phyloP scores from a whole-genome alignment of 2,888 invertebrate genomes.

The Sminthurides aquaticus region DNA sequence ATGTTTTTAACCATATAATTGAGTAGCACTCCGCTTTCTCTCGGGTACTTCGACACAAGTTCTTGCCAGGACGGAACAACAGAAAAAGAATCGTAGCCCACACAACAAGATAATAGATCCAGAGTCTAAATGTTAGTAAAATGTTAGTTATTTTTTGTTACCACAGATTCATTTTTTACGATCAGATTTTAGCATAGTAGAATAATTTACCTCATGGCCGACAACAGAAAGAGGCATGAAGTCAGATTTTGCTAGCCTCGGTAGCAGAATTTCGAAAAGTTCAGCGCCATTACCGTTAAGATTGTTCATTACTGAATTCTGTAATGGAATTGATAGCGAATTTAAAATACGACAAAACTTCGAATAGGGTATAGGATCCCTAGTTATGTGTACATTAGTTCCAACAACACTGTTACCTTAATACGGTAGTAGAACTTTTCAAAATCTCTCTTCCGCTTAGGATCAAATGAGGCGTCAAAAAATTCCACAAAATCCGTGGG shows the following conservation, averaged over 20 bases:
- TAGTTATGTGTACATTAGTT: too few relatives aligned
- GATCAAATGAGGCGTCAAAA: slow-evolving; percentile 41
- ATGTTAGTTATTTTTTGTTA: not conserved
- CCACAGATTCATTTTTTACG: not conserved
- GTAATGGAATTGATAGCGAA: not conserved
- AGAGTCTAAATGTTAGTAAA: slow-evolving; percentile 24
- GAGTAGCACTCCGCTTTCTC: slow-evolving; percentile 35
- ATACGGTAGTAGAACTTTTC: slow-evolving; percentile 42
- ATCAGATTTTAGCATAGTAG: too few relatives aligned
- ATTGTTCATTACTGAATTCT: slow-evolving; percentile 33
- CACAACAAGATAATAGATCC: slow-evolving; percentile 35
- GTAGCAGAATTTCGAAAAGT: slow-evolving; percentile 39
- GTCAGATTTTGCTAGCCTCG: slow-evolving; percentile 35
- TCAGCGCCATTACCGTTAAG: slow-evolving; percentile 27
- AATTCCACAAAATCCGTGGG: slow-evolving; percentile 42
- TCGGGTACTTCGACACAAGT: slow-evolving; percentile 32
- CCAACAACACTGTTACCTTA: slow-evolving; percentile 35
- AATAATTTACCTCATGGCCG: slow-evolving; percentile 36
- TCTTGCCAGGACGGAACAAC: slow-evolving; percentile 35
- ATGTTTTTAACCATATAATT: slow-evolving; percentile 38
- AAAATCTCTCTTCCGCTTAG: slow-evolving; percentile 39
- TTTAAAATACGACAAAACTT: not conserved
- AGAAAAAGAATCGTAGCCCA: slow-evolving; percentile 32
- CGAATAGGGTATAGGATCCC: not conserved
- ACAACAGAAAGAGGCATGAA: slow-evolving; percentile 34